Percentiles rank a stretch among this genome's conserved stretches.
Conservation (phyloP, 2,113 vertebrate species). For the Lepidothrix coronata region DNA sequence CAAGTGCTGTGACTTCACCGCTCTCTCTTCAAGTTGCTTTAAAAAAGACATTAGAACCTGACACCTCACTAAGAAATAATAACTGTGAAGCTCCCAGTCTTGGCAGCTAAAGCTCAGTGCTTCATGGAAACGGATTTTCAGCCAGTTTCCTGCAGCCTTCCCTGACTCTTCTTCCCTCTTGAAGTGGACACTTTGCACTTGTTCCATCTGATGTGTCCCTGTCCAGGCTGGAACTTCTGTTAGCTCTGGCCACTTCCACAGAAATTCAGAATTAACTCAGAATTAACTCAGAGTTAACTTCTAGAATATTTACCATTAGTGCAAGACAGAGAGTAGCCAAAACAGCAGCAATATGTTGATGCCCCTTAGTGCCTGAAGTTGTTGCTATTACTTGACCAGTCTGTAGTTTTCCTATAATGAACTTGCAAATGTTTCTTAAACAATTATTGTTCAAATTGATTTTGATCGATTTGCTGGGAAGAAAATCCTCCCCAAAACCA, state of each 20-base stretch:
- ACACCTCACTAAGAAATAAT: background rate
- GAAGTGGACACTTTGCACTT: background rate
- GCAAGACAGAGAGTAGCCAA: background rate
- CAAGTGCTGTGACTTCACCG: background rate
- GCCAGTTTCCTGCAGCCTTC: background rate
- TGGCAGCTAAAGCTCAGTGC: background rate
- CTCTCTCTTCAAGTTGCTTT: background rate
- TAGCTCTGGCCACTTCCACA: background rate
- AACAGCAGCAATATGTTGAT: background rate
- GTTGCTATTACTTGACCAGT: background rate
- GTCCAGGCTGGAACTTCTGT: background rate
- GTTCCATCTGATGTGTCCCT: background rate
- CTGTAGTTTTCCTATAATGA: background rate
- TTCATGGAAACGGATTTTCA: background rate
- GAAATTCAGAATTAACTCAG: background rate
- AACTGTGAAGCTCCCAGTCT: background rate
- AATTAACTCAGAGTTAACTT: background rate
- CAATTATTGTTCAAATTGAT: background rate
- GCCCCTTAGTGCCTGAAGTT: background rate
- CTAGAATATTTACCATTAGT: background rate
- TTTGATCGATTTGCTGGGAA: background rate
- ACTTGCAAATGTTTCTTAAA: background rate
- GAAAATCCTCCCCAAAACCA: background rate
- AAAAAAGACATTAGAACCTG: background rate
- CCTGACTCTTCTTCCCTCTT: background rate